phyloP scores from a whole-genome alignment of 2,113 vertebrate genomes.

The Prunella fulvescens region DNA sequence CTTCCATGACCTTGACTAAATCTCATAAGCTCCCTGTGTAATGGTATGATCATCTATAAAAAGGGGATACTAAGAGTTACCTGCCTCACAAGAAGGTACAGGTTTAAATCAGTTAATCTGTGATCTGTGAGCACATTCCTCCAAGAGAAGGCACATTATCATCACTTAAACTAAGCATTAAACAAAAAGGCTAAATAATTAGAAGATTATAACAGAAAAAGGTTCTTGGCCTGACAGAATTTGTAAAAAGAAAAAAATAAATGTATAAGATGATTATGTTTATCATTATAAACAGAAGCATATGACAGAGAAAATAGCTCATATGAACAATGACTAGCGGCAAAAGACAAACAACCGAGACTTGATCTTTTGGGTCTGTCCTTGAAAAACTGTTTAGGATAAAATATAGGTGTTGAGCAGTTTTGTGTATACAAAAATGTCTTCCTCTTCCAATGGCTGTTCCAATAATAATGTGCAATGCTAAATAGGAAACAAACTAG shows the following conservation, averaged over 20 bases:
- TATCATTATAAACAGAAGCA: background rate
- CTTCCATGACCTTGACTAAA: background rate
- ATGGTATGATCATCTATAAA: background rate
- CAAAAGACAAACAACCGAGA: background rate
- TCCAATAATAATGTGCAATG: background rate
- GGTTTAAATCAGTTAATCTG: background rate
- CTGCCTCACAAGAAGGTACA: background rate
- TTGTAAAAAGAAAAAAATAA: background rate
- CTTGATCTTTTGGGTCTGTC: background rate
- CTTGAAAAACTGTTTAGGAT: background rate
- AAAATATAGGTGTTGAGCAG: background rate
- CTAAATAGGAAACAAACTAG: background rate
- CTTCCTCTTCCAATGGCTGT: background rate
- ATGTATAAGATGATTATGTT: background rate
- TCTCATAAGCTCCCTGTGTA: background rate
- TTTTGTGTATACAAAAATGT: background rate
- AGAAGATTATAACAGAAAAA: background rate
- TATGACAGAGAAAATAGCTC: background rate
- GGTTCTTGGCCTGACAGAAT: background rate
- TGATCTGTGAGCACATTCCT: background rate
- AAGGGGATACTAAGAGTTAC: background rate
- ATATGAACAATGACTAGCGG: background rate
- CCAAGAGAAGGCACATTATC: background rate
- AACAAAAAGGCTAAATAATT: background rate
- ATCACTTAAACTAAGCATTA: background rate